phyloP scores from a whole-genome alignment of 2,797 vertebrate genomes.

The Sebastes aleutianus region DNA sequence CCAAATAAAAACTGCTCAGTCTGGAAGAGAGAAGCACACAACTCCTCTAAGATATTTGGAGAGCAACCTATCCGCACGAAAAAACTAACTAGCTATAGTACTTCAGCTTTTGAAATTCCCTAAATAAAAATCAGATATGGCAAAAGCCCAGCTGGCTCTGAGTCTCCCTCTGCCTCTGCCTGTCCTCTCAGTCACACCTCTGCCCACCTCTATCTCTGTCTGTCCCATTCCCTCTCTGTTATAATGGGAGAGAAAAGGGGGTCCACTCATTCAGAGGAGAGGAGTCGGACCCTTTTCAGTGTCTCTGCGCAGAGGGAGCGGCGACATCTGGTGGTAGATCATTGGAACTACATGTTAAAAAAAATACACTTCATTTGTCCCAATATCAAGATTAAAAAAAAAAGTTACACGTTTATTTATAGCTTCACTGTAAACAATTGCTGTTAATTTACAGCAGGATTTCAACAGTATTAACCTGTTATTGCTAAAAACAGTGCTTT shows the following conservation, averaged over 20 bases:
- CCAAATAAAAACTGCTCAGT: conserved; percentile 65
- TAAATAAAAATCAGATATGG: conserved; percentile 57
- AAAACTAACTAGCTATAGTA: conserved; percentile 14
- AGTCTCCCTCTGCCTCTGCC: conserved; percentile 55
- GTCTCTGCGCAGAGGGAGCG: conserved; percentile 75
- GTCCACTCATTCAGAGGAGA: conserved; percentile 76
- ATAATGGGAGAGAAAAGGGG: conserved; percentile 70
- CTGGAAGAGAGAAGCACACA: conserved; percentile 51
- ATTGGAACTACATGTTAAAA: neutral
- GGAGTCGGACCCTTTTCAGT: conserved; percentile 59
- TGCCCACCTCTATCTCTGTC: conserved; percentile 74
- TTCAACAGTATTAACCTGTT: too few relatives aligned
- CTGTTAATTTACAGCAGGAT: too few relatives aligned
- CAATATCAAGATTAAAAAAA: neutral
- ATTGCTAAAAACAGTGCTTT: too few relatives aligned
- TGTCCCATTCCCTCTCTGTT: conserved; percentile 73
- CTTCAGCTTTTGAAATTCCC: conserved; percentile 33
- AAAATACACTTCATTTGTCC: neutral
- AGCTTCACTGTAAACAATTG: too few relatives aligned
- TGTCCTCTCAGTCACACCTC: conserved; percentile 77
- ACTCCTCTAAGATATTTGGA: conserved; percentile 50
- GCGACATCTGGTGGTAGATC: conserved; percentile 82
- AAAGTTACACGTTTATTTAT: too few relatives aligned
- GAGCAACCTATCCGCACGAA: conserved; percentile 51
- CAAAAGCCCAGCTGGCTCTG: conserved; percentile 67